phyloP scores from a whole-genome alignment of 2,888 invertebrate genomes.

The Amblyteles armatorius region DNA sequence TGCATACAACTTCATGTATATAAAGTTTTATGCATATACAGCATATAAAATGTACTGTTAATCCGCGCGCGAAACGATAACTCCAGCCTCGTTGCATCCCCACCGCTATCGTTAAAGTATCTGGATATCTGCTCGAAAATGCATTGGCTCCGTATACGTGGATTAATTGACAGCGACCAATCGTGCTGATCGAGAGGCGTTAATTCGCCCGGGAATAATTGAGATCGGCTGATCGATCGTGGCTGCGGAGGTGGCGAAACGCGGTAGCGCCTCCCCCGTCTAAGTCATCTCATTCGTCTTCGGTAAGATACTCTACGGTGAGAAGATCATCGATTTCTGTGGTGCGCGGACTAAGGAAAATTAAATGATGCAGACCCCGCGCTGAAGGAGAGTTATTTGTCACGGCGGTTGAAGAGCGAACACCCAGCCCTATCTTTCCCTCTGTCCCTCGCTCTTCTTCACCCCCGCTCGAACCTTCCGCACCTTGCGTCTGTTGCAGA shows the following conservation, averaged over 20 bases:
- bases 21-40: too few species aligned
- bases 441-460: conserved; percentile 49
- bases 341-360: conserved; percentile 82
- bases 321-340: conserved; percentile 84
- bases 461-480: conserved; percentile 56
- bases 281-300: conserved; percentile 83
- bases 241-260: conserved; percentile 79
- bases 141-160: conserved; percentile 34
- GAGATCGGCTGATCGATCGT: conserved; percentile 81
- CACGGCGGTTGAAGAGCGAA: conserved; percentile 76
- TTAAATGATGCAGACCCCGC: conserved; percentile 84
- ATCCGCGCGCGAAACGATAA: background rate
- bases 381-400: conserved; percentile 84
- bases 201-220: conserved; percentile 82
- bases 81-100: background rate
- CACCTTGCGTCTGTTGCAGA: conserved; percentile 54
- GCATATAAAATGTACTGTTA: background rate
- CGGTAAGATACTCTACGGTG: conserved; percentile 81
- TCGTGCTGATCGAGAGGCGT: conserved; percentile 73
- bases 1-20: too few species aligned
- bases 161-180: conserved; percentile 68
- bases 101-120: conserved; percentile 28
- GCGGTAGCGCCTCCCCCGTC: conserved; percentile 69
- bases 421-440: conserved; percentile 65
- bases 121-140: conserved; percentile 37